Percentiles rank a stretch among this genome's conserved stretches.
Evolutionary conservation across 2,888 invertebrate species (phyloP).

Genomic region (Schrankia costaestrigalis): DNA sequence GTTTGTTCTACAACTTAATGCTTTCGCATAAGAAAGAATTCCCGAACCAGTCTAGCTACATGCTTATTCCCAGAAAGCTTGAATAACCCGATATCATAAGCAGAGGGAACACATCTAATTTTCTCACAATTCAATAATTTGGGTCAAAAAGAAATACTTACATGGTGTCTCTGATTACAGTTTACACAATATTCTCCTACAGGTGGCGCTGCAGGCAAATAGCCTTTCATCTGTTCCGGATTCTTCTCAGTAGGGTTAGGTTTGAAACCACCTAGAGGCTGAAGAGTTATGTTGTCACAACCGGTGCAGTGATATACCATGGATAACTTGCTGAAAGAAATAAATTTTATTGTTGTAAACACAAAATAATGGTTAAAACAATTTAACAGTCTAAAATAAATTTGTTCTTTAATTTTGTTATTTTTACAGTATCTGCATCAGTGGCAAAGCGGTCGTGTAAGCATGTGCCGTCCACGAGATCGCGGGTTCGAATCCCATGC

Average conservation of each 20-base stretch:
- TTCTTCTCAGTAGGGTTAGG: conserved; percentile 80
- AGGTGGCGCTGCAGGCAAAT: conserved; percentile 85
- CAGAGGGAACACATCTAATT: too few species aligned
- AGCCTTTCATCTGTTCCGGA: conserved; percentile 79
- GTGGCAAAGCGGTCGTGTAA: too few species aligned
- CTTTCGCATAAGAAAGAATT: too few species aligned
- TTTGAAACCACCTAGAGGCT: conserved; percentile 86
- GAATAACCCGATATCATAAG: too few species aligned
- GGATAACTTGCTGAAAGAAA: conserved; percentile 89
- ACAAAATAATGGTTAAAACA: too few species aligned
- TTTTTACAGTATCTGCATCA: too few species aligned
- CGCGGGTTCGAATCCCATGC: too few species aligned
- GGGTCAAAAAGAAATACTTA: conserved; percentile 56
- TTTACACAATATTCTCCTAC: conserved; percentile 85
- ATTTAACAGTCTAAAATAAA: not conserved
- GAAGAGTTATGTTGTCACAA: conserved; percentile 90
- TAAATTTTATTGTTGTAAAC: conserved; percentile 2
- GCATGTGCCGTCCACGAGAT: too few species aligned
- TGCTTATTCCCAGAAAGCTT: too few species aligned
- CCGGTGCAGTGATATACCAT: conserved; percentile 95
- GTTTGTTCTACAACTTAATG: too few species aligned
- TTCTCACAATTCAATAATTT: too few species aligned
- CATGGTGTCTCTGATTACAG: conserved; percentile 88
- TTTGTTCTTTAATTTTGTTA: not conserved
- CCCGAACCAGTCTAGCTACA: too few species aligned